Conservation (phyloP, 2,113 vertebrate genomes). For the Desmodus rotundus region DNA sequence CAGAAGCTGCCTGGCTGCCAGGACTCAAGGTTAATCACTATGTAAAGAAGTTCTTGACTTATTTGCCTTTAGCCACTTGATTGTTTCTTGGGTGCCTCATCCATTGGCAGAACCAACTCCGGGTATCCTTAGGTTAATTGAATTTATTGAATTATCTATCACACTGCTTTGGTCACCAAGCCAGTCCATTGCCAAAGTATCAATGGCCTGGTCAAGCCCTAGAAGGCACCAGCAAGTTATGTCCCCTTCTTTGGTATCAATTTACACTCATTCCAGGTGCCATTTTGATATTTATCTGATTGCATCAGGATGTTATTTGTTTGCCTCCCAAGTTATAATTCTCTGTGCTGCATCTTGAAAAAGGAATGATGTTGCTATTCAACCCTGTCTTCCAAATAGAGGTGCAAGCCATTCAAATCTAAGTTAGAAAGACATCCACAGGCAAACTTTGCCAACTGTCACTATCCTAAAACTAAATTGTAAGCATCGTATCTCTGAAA, state of each 20-base stretch:
- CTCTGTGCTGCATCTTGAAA: neutral
- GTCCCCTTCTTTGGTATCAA: neutral
- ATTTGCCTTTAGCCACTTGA: neutral
- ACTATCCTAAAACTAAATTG: neutral
- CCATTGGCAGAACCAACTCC: neutral
- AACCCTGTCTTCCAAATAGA: neutral
- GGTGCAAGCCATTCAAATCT: neutral
- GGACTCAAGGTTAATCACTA: neutral
- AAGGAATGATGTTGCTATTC: neutral
- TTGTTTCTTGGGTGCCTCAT: neutral
- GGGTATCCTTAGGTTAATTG: neutral
- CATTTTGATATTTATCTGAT: neutral
- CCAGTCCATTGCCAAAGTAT: neutral
- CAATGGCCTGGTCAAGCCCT: neutral
- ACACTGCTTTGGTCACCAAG: neutral
- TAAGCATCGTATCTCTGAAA: neutral
- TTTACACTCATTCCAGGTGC: neutral
- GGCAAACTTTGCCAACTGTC: neutral
- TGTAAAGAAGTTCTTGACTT: neutral
- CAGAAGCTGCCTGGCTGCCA: neutral
- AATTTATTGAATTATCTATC: neutral
- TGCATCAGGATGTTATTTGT: too few relatives aligned
- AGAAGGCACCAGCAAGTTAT: neutral
- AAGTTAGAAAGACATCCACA: neutral
- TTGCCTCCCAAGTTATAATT: neutral